Conservation (phyloP, 1,140 invertebrate species). For the Saccostrea cuccullata region DNA sequence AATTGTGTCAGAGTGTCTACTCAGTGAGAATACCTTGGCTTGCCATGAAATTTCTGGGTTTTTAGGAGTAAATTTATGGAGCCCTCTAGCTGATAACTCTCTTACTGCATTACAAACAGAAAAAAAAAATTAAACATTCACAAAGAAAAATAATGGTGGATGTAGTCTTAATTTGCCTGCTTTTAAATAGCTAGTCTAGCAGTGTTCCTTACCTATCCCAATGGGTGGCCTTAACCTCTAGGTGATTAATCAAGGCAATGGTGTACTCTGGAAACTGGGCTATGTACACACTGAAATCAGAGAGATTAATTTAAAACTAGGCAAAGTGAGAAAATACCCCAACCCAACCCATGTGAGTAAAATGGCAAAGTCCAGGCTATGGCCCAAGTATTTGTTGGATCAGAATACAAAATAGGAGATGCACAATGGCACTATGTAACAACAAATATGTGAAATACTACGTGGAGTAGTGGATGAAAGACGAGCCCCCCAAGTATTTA, state of each 20-base stretch:
- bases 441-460: no score
- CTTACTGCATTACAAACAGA: conserved; percentile 83
- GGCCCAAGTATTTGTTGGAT: no score
- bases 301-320: not conserved
- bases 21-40: conserved; percentile 75
- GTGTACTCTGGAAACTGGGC: conserved; percentile 92
- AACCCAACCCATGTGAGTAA: not conserved
- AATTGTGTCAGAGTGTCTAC: not conserved
- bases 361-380: not conserved
- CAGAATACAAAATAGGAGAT: no score
- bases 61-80: conserved; percentile 88
- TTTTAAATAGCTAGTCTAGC: not conserved
- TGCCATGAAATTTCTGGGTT: conserved; percentile 87
- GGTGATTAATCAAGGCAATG: conserved; percentile 90
- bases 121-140: conserved; percentile 15
- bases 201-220: conserved; percentile 88
- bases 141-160: no score
- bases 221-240: conserved; percentile 92
- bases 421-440: no score
- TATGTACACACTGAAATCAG: conserved; percentile 81
- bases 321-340: not conserved
- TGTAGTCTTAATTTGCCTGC: not conserved
- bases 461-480: no score
- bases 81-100: conserved; percentile 90
- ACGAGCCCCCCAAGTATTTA: no score